Percentiles rank a stretch among this genome's conserved stretches.
Evolutionary conservation across 2,113 vertebrate species (phyloP).

Genomic region (Cyphomyrus plagiostoma): DNA sequence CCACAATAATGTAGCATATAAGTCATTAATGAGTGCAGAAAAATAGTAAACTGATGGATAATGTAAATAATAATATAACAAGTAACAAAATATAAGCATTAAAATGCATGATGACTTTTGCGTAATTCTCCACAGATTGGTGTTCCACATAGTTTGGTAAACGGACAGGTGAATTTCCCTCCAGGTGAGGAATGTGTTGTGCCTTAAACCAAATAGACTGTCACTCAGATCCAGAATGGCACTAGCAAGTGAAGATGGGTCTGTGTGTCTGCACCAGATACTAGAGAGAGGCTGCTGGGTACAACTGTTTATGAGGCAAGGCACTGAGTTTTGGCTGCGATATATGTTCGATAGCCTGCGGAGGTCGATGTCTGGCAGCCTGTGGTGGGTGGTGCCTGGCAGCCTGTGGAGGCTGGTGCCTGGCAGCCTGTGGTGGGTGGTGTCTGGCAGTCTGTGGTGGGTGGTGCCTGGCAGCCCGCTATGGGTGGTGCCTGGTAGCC

Average conservation of each 20-base stretch:
- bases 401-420: background rate
- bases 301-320: slow-evolving; percentile 46
- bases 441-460: background rate
- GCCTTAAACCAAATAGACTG: slow-evolving; percentile 11
- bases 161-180: background rate
- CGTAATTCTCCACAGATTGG: background rate
- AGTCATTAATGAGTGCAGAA: background rate
- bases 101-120: background rate
- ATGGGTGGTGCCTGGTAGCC: background rate
- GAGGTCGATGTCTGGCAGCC: background rate
- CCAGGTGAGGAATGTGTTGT: background rate
- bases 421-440: too few relatives aligned
- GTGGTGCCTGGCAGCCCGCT: background rate
- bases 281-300: slow-evolving; percentile 7
- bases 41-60: background rate
- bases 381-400: background rate
- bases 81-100: background rate
- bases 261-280: too few relatives aligned
- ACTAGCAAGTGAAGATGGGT: background rate
- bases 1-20: background rate
- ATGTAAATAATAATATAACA: background rate
- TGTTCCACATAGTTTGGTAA: background rate
- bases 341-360: background rate
- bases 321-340: slow-evolving; percentile 23
- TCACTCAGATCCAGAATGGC: background rate